These are phyloP conservation scores for Ennomos quercinarius DNA, from an alignment of 2,888 invertebrate genomes.

Conservation along the genomic window DNA sequence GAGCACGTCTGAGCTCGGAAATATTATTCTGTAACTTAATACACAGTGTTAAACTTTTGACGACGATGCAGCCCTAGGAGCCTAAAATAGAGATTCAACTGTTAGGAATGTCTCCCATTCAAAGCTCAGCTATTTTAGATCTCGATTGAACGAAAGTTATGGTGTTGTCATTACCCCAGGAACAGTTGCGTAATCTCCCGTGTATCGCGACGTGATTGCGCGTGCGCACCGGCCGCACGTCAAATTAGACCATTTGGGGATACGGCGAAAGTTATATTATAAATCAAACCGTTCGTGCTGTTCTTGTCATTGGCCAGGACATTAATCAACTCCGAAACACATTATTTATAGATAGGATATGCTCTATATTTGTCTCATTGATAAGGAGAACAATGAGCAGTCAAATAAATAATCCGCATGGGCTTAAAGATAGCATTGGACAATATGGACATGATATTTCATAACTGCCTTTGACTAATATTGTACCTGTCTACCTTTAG, in stretches of 20 bases:
- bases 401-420: conserved; percentile 39
- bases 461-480: conserved; percentile 21
- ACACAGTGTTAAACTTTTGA: conserved; percentile 30
- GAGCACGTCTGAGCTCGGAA: conserved; percentile 26
- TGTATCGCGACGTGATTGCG: conserved; percentile 43
- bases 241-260: conserved; percentile 74
- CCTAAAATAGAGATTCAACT: conserved; percentile 57
- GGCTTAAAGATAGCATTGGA: conserved; percentile 36
- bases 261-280: conserved; percentile 72
- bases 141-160: conserved; percentile 35
- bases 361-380: conserved; percentile 40
- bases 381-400: conserved; percentile 42
- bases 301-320: conserved; percentile 60
- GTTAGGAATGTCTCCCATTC: conserved; percentile 62
- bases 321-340: conserved; percentile 57
- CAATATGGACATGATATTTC: conserved; percentile 25
- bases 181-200: conserved; percentile 44
- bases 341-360: conserved; percentile 43
- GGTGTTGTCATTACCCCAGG: conserved; percentile 31
- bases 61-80: conserved; percentile 27
- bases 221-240: conserved; percentile 53
- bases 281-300: conserved; percentile 66
- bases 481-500: conserved; percentile 15
- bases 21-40: conserved; percentile 33
- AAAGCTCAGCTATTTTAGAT: conserved; percentile 46